Base-by-base conservation (phyloP, 2,797 vertebrate species). In the Siniperca obscura region DNA sequence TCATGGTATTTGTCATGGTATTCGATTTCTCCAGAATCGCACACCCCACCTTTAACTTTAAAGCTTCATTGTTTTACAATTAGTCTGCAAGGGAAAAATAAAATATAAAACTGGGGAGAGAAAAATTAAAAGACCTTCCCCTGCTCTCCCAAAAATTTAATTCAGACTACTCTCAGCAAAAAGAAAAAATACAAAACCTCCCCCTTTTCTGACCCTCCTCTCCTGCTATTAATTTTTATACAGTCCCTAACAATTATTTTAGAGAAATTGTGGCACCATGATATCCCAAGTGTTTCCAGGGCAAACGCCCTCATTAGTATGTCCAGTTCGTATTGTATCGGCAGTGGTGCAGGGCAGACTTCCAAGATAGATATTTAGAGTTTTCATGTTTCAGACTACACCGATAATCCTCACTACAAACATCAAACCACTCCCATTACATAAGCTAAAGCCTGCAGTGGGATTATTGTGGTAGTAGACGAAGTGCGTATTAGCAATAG, bases 321-420 rank as follows among this genome's bases (percentile, higher is more conserved):
- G 84, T 79, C 46, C 81, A 46, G 79, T 78, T 68, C 34, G 34
- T 70, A 40, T 53, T 61, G 48, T 64, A 78, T 74, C 57, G 72
- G 72, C 67, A 73, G 76, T 36, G 46, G 48, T 44, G 36, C 72
- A 67, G 71, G 87, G 83, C 89, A 85, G 44, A 85, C 76, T 59
- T 93, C 90, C 87, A 89, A 89, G 52, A 88, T 53, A 83, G 87
- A 91, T 87, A 84, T 91, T 84, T 75, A 71, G 85, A 87, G 77
- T 88, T 91, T 91, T 90, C 71, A 81, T 90, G 85, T 90, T 88
- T 89, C 78, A 87, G 85, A 86, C 81, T 38, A 70, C 71, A 46
- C 53, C 5, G 8, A 84, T 91, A 92, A 93, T 92, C 91, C 91
- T 80, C 86, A 74, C 79, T 71, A 77, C 86, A 85, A 89, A 88